Base-by-base conservation (phyloP, 1,140 invertebrate genomes). In the Drosophila athabasca region DNA sequence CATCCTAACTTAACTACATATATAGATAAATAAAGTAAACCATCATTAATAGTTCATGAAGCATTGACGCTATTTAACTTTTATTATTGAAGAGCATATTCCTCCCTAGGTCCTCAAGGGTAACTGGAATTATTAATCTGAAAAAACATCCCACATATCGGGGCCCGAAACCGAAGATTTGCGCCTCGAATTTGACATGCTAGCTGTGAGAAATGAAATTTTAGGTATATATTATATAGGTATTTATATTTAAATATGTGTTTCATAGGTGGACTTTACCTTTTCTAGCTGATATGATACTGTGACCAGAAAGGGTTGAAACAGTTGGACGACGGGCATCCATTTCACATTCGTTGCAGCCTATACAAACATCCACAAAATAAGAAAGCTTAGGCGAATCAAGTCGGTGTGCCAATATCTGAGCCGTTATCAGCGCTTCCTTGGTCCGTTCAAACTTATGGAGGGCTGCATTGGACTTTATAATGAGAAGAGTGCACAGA, bases 401-500 rank as follows among this genome's bases (percentile, higher is more conserved):
- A 13, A 39, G 11, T 11, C 41, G 17, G 35, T 22, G 22, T 6
- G 68, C 55, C 3, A 90, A 49, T 6, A 31, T 54, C 0, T 45
- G 11, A 13, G 11, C 35, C 11, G 39, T 70, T 6, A 26, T 39
- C 22, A 90, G 46, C 6, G 64, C 54, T 2, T 83, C 82, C 6
- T 57, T 83, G 3, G 68, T 73, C 6, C 67, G 62, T 46, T 90
- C 89, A 15, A 78, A 43, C 59, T 90, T 90, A 49, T 83, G 70
- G 4, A 90, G 54, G 3, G 80, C 51, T 4, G 84, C 89, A 59
- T 81, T 78, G 0, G 84, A 54, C 43, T 90, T 90, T 6, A 77
- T 59, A 11, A 89, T 90, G 0, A 90, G 7, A 35, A 90, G 64
- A 8, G 43, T 57, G 51, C 81, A 71, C 1, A 90, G 69, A 26